A percentile compares a stretch with the other conserved stretches of the same genome.
Conservation (phyloP, 2,888 invertebrate genomes). For the Slavum lentiscoides region DNA sequence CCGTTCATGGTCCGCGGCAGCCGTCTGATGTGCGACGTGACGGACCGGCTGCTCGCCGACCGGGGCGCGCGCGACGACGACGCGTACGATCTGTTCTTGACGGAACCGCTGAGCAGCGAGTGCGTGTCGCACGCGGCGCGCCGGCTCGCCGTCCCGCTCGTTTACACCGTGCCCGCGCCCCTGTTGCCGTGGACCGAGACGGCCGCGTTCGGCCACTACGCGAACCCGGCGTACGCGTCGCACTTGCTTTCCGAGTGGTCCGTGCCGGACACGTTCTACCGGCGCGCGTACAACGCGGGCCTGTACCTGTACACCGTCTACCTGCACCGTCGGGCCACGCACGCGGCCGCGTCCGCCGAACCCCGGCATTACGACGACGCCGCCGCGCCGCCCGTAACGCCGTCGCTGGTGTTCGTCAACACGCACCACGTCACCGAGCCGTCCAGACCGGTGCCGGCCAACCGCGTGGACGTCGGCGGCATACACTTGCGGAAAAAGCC, state of each 20-base stretch:
- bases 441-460: not conserved
- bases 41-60: not conserved
- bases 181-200: constrained; percentile 22
- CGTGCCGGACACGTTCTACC: not conserved
- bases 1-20: constrained; percentile 5
- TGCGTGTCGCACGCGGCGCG: constrained; percentile 17
- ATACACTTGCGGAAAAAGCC: not conserved
- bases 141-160: constrained; percentile 19
- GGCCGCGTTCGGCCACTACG: constrained; percentile 11
- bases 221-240: constrained; percentile 4
- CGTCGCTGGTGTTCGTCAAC: constrained; percentile 31
- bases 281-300: constrained; percentile 3
- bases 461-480: constrained; percentile 34
- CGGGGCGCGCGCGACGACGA: not conserved
- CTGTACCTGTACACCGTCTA: not conserved
- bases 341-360: not conserved
- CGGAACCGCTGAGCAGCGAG: constrained; percentile 16
- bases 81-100: constrained; percentile 22
- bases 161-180: constrained; percentile 19
- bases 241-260: not conserved
- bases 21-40: not conserved
- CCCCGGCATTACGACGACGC: not conserved
- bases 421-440: constrained; percentile 27
- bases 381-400: not conserved
- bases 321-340: not conserved